Conservation (phyloP, 1,140 invertebrate species). For the Maconellicoccus hirsutus region DNA sequence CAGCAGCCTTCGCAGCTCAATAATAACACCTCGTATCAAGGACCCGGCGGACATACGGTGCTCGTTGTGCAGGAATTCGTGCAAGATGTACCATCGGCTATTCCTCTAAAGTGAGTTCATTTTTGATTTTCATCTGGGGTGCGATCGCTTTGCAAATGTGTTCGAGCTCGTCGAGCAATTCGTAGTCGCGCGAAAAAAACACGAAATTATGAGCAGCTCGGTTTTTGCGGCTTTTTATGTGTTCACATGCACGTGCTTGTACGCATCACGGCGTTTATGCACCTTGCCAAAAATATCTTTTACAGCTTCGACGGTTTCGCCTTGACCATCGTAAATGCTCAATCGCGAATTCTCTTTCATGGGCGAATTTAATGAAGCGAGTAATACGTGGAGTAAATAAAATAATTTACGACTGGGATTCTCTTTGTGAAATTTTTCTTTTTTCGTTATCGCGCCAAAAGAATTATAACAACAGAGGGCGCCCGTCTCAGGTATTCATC, state of each 20-base stretch:
- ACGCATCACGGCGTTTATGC: background rate
- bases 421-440: background rate
- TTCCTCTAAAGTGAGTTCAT: background rate
- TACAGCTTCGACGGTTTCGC: background rate
- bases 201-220: background rate
- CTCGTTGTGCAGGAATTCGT: constrained; percentile 31
- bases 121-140: no score
- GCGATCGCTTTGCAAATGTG: no score
- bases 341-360: no score
- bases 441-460: background rate
- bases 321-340: no score
- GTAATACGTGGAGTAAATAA: background rate
- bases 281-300: background rate
- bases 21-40: constrained; percentile 25
- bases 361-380: background rate
- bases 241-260: background rate
- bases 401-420: background rate
- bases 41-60: constrained; percentile 29
- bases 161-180: background rate
- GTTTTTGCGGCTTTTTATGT: background rate
- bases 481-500: no score
- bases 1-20: constrained; percentile 23
- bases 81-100: constrained; percentile 29
- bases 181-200: background rate
- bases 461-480: no score